Percentiles rank a stretch among this genome's conserved stretches.
phyloP scores from a whole-genome alignment of 2,113 vertebrate genomes.

The rat (Rattus norvegicus) region DNA sequence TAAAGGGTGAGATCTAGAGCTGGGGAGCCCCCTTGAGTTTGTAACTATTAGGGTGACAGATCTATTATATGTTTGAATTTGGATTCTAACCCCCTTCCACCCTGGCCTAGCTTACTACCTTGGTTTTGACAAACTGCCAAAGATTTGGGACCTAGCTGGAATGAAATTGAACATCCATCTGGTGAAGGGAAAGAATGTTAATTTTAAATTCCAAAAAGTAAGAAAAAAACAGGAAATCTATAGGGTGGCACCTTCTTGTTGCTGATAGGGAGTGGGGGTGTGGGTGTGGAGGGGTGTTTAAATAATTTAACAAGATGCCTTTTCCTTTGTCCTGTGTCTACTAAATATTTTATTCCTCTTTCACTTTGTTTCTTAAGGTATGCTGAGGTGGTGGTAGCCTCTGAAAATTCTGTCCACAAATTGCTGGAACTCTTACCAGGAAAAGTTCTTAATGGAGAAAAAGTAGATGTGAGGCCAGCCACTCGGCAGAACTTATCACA shows the following conservation, averaged over 20 bases:
- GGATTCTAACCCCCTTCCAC: constrained; percentile 30
- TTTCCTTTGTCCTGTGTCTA: background rate
- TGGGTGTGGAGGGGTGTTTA: background rate
- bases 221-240: background rate
- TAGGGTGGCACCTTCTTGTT: background rate
- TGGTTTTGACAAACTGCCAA: constrained; percentile 1
- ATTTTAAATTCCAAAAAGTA: constrained; percentile 14
- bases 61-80: constrained; percentile 20
- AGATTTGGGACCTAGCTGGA: background rate
- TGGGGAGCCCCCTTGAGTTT: background rate
- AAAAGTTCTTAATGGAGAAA: constrained; percentile 93
- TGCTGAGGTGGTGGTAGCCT: constrained; percentile 93
- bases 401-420: constrained; percentile 92
- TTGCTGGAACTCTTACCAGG: constrained; percentile 93
- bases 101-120: constrained; percentile 17
- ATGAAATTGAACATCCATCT: background rate
- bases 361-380: constrained; percentile 85
- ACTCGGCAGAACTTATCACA: constrained; percentile 92
- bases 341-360: constrained; percentile 5
- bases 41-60: background rate
- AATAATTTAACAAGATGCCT: background rate
- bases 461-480: constrained; percentile 93
- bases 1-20: constrained; percentile 91
- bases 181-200: background rate
- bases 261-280: background rate